Evolutionary conservation across 2,888 invertebrate species (phyloP).

Genomic region (Tribolium freemani): DNA sequence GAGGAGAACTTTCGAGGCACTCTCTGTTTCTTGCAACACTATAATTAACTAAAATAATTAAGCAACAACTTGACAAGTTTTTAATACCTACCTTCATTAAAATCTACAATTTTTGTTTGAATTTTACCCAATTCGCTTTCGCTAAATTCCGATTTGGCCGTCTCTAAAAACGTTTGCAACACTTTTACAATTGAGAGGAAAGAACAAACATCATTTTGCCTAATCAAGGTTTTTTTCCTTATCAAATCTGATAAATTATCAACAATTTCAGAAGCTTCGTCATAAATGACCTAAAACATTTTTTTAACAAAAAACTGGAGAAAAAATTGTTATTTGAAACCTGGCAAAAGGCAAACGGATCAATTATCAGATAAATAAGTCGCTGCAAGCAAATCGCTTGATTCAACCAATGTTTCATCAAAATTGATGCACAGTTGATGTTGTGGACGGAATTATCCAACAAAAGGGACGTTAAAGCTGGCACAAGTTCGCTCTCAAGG

Average conservation of each 20-base stretch:
- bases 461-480: constrained; percentile 70
- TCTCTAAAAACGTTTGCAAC: constrained; percentile 51
- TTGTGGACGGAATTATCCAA: constrained; percentile 69
- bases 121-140: constrained; percentile 41
- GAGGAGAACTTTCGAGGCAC: constrained; percentile 52
- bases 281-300: constrained; percentile 53
- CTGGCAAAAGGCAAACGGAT: constrained; percentile 78
- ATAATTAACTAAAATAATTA: constrained; percentile 20
- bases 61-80: constrained; percentile 7
- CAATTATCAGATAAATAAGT: constrained; percentile 76
- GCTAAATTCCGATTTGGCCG: constrained; percentile 45
- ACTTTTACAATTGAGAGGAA: constrained; percentile 52
- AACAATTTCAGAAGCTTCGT: constrained; percentile 49
- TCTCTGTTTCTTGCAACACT: constrained; percentile 58
- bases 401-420: constrained; percentile 73
- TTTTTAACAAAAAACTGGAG: not conserved
- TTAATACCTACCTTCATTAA: constrained; percentile 48
- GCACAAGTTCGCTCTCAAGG: constrained; percentile 77
- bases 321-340: constrained; percentile 61
- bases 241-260: constrained; percentile 37
- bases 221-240: not conserved
- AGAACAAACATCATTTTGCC: constrained; percentile 31
- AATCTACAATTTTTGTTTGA: constrained; percentile 43
- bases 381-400: constrained; percentile 73
- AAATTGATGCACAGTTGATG: constrained; percentile 69